These are phyloP conservation scores for Scomberomorus guttatus DNA, from an alignment of 2,797 vertebrate species.

Conservation along the genomic window DNA sequence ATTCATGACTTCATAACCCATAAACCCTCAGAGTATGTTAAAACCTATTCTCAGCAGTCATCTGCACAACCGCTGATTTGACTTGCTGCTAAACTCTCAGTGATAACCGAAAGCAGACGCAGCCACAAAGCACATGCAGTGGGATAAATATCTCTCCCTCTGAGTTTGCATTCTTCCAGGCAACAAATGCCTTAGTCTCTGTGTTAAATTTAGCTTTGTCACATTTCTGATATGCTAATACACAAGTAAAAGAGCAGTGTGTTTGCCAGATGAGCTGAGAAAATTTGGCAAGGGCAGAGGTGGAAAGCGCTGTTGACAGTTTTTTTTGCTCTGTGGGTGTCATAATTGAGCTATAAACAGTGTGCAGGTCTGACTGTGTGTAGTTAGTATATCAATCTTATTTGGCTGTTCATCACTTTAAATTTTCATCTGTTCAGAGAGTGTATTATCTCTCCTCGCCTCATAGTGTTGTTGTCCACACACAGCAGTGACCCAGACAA, in stretches of 20 bases:
- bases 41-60: conserved; percentile 29
- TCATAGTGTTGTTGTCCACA: conserved; percentile 59
- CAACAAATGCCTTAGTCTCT: conserved; percentile 27
- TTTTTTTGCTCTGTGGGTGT: conserved; percentile 17
- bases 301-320: conserved; percentile 15
- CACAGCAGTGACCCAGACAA: conserved; percentile 65
- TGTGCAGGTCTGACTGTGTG: conserved; percentile 6
- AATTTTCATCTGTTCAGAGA: conserved; percentile 22
- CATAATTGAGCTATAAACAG: conserved; percentile 35
- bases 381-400: conserved; percentile 6
- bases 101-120: conserved; percentile 68
- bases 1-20: conserved; percentile 23
- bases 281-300: conserved; percentile 10
- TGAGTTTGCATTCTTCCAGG: conserved; percentile 35
- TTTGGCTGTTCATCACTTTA: conserved; percentile 20
- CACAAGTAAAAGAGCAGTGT: conserved; percentile 14
- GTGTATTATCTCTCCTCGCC: conserved; percentile 45
- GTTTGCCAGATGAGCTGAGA: conserved; percentile 26
- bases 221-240: conserved; percentile 8
- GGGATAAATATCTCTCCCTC: conserved; percentile 47
- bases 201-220: conserved; percentile 20
- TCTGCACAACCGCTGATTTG: conserved; percentile 41
- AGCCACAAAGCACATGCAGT: conserved; percentile 28
- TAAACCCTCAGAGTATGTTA: conserved; percentile 10
- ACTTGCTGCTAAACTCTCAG: conserved; percentile 44